Percentiles rank a stretch among this genome's conserved stretches.
Conservation (phyloP, 1,140 invertebrate genomes). For the Homalodisca vitripennis region DNA sequence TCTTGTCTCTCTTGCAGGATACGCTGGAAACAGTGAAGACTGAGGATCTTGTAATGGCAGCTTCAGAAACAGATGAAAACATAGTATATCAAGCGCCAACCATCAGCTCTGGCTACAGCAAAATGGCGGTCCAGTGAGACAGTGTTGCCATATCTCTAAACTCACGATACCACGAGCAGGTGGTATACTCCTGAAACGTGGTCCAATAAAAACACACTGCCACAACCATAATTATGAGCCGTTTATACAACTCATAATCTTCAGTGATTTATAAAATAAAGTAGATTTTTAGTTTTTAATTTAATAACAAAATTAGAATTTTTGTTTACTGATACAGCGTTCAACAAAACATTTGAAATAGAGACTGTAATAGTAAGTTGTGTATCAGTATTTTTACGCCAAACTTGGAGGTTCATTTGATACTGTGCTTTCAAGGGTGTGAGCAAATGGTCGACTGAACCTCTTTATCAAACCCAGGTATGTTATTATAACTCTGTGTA, state of each 20-base stretch:
- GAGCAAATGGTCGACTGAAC: constrained; percentile 15
- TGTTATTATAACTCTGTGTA: too few relatives aligned
- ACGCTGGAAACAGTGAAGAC: constrained; percentile 6
- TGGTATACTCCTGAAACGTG: too few relatives aligned
- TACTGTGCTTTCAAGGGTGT: not conserved
- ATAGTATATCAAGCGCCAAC: constrained; percentile 16
- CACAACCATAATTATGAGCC: too few relatives aligned
- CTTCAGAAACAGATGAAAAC: constrained; percentile 18
- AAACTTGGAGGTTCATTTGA: constrained; percentile 1
- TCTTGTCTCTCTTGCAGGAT: not conserved
- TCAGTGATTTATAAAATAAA: too few relatives aligned
- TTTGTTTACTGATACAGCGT: not conserved
- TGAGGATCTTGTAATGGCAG: constrained; percentile 22
- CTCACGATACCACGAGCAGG: not conserved
- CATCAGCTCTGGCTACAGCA: constrained; percentile 31
- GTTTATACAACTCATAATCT: too few relatives aligned
- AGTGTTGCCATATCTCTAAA: not conserved
- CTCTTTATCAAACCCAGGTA: not conserved
- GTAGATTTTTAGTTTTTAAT: not conserved
- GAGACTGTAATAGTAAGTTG: not conserved
- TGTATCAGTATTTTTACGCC: not conserved
- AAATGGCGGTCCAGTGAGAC: constrained; percentile 25
- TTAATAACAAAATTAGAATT: not conserved
- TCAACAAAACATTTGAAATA: not conserved
- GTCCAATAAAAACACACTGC: too few relatives aligned